Conservation (phyloP, 2,797 vertebrate genomes). For the Tragopan temminckii region DNA sequence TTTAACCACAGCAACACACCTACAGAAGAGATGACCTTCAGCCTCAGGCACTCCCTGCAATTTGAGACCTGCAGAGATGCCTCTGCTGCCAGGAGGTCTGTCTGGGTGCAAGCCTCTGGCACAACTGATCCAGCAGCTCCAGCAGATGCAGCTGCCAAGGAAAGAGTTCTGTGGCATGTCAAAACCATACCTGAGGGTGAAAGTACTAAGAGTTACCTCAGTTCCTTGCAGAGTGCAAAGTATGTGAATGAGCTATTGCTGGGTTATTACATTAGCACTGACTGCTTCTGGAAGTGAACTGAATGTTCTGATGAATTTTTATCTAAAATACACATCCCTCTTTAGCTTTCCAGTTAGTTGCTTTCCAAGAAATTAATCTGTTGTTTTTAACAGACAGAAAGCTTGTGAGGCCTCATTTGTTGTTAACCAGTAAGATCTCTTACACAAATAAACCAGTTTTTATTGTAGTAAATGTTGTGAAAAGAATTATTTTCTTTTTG, state of each 20-base stretch:
- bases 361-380: background rate
- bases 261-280: background rate
- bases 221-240: background rate
- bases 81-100: background rate
- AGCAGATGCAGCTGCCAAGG: background rate
- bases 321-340: background rate
- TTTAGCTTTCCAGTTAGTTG: background rate
- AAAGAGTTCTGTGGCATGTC: background rate
- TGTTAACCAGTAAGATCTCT: background rate
- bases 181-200: background rate
- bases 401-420: background rate
- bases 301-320: background rate
- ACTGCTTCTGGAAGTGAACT: conserved; percentile 2
- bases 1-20: background rate
- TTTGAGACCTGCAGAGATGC: background rate
- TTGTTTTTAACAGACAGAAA: background rate
- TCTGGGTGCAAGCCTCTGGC: background rate
- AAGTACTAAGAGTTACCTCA: background rate
- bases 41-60: background rate
- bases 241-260: background rate
- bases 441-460: background rate
- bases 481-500: conserved; percentile 2
- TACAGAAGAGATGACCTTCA: background rate
- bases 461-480: background rate
- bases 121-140: background rate